These are phyloP conservation scores for Morelia viridis DNA, from an alignment of 2,797 vertebrate species.

Conservation along the genomic window DNA sequence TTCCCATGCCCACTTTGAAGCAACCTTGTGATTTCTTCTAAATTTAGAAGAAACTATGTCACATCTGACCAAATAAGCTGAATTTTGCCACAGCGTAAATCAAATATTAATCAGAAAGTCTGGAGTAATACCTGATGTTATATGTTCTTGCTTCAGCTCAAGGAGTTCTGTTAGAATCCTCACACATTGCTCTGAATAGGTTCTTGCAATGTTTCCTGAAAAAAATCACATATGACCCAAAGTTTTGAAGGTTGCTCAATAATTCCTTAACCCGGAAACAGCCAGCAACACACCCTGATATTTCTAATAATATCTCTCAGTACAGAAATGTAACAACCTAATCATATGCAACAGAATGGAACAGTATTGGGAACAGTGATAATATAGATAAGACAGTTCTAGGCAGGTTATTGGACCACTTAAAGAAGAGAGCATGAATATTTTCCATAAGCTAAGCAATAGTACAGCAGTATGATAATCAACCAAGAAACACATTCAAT, in stretches of 20 bases:
- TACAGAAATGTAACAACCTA: neutral
- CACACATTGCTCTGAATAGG: conserved; percentile 88
- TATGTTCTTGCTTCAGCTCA: conserved; percentile 88
- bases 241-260: neutral
- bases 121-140: conserved; percentile 85
- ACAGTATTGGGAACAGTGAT: neutral
- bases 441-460: neutral
- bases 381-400: neutral
- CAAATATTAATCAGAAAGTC: neutral
- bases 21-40: neutral
- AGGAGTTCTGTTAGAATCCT: conserved; percentile 88
- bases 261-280: neutral
- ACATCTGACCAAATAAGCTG: neutral
- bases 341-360: neutral
- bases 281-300: neutral
- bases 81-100: neutral
- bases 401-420: neutral
- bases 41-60: neutral
- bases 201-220: conserved; percentile 88
- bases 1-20: neutral
- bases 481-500: neutral
- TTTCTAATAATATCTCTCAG: neutral
- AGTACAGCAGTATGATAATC: neutral
- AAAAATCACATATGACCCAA: neutral
- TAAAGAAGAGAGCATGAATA: neutral